phyloP scores from a whole-genome alignment of 2,797 vertebrate genomes.

The Urocyon cinereoargenteus region DNA sequence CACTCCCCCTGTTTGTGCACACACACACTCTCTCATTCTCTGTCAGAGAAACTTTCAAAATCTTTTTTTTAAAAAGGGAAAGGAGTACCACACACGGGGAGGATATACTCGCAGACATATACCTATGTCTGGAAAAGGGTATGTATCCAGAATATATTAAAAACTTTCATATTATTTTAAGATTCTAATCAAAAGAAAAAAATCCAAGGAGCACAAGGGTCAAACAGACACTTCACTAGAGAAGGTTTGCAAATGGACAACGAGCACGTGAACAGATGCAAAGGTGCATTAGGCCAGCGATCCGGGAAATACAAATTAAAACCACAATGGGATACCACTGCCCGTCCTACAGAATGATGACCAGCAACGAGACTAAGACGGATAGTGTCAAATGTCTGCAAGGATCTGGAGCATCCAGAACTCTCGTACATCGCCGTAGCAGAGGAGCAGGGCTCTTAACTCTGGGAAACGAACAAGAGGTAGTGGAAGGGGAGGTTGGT shows the following conservation, averaged over 20 bases:
- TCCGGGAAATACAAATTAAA: background rate
- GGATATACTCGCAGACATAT: background rate
- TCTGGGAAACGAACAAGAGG: too few species aligned
- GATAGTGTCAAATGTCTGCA: accelerated
- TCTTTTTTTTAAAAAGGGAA: background rate
- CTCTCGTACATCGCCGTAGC: accelerated
- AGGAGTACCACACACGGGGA: background rate
- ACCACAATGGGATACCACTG: accelerated
- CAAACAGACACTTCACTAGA: background rate
- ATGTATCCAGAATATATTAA: background rate
- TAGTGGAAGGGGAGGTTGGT: too few species aligned
- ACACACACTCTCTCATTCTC: too few species aligned
- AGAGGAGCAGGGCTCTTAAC: accelerated
- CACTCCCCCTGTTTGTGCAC: too few species aligned
- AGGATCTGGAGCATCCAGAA: accelerated
- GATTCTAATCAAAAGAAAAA: background rate
- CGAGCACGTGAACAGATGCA: accelerated
- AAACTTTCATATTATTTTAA: background rate
- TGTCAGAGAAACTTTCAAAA: too few species aligned
- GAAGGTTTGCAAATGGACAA: background rate
- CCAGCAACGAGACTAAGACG: accelerated
- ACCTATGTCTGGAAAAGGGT: background rate
- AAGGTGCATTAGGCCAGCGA: background rate
- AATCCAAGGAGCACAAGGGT: background rate
- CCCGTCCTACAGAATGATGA: accelerated